phyloP scores from a whole-genome alignment of 2,113 vertebrate genomes.

The Zosterops japonicus region DNA sequence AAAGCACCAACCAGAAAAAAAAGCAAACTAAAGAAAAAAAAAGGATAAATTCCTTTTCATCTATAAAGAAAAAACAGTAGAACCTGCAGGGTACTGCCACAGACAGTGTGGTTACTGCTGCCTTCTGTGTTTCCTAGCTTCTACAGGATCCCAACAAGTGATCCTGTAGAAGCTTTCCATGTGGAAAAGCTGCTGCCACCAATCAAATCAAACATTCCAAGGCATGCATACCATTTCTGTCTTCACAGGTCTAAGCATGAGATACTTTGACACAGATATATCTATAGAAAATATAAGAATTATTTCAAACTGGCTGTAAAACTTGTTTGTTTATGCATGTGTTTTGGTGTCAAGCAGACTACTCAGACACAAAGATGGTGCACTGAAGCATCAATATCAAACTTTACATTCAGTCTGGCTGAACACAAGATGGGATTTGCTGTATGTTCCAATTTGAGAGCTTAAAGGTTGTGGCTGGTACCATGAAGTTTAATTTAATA shows the following conservation, averaged over 20 bases:
- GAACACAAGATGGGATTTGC: conserved; percentile 13
- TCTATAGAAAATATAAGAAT: not conserved
- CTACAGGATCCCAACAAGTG: not conserved
- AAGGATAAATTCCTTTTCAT: not conserved
- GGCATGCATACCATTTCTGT: not conserved
- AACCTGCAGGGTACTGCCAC: not conserved
- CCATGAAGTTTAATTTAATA: conserved; percentile 46
- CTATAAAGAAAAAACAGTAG: not conserved
- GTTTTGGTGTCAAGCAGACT: not conserved
- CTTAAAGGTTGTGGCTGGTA: not conserved
- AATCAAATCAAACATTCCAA: not conserved
- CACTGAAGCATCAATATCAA: not conserved
- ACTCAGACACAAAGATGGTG: not conserved
- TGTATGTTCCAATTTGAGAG: not conserved
- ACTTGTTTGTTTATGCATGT: not conserved
- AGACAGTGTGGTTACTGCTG: not conserved
- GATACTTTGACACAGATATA: not conserved
- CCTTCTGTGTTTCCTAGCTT: not conserved
- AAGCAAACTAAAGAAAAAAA: not conserved
- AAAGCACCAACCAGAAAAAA: not conserved
- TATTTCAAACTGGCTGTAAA: not conserved
- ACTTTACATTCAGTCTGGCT: not conserved
- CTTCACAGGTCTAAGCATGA: not conserved
- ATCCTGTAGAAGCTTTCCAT: too few relatives aligned
- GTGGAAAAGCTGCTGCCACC: too few relatives aligned